These are phyloP conservation scores for Podarcis raffonei DNA, from an alignment of 2,113 vertebrate species.

Conservation along the genomic window DNA sequence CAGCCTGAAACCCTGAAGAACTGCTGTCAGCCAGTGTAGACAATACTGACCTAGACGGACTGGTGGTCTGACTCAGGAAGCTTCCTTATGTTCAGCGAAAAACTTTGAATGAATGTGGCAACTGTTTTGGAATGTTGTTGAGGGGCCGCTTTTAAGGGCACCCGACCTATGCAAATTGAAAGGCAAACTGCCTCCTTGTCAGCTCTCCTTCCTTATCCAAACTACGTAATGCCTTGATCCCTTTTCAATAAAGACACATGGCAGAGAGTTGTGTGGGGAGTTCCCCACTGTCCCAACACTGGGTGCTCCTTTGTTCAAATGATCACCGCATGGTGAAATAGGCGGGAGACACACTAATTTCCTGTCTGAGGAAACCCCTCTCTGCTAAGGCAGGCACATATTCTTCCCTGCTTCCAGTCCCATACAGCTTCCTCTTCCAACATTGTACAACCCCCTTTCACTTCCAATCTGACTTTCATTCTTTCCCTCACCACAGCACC, in stretches of 20 bases:
- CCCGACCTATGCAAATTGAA: not conserved
- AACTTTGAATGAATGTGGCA: not conserved
- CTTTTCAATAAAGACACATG: not conserved
- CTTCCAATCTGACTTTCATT: not conserved
- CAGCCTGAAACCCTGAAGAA: too few species aligned
- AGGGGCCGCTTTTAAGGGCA: not conserved
- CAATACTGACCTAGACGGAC: too few species aligned
- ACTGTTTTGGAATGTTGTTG: not conserved
- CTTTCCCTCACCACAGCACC: not conserved
- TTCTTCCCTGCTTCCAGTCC: not conserved
- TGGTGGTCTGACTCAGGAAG: too few species aligned
- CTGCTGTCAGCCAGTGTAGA: too few species aligned
- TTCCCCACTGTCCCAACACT: not conserved
- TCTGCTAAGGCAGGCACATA: not conserved
- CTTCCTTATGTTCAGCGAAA: not conserved
- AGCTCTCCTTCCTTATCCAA: not conserved
- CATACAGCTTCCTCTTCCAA: not conserved
- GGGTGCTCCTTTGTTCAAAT: not conserved
- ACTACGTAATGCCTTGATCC: not conserved
- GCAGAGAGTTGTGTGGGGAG: not conserved
- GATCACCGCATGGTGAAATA: not conserved
- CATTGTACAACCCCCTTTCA: not conserved
- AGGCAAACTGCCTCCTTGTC: too few species aligned
- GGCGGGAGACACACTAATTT: not conserved
- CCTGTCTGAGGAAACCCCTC: not conserved